Percentiles rank a stretch among this genome's conserved stretches.
These are phyloP conservation scores for Drosophila merina DNA, from an alignment of 2,888 invertebrate species.

Conservation along the genomic window DNA sequence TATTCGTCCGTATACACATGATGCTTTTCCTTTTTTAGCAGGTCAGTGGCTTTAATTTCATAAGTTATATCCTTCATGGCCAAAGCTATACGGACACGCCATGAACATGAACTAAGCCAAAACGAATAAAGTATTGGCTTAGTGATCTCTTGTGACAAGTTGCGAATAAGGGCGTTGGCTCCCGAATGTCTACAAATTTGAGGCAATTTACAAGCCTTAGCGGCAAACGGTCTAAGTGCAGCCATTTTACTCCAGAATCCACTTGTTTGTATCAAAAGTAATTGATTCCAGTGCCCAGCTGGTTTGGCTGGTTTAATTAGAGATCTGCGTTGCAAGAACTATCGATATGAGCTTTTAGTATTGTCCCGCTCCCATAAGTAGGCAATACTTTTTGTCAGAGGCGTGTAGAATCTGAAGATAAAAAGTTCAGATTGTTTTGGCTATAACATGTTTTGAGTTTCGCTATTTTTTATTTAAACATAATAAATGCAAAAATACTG, in stretches of 20 bases:
- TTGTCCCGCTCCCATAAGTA: conserved; percentile 13
- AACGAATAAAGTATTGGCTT: conserved; percentile 92
- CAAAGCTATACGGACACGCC: conserved; percentile 96
- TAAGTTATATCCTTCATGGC: conserved; percentile 97
- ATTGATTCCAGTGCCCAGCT: conserved; percentile 6
- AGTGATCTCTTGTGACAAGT: neutral
- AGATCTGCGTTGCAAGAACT: neutral
- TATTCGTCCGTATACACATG: conserved; percentile 93
- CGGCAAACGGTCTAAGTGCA: conserved; percentile 5
- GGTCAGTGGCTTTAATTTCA: conserved; percentile 92
- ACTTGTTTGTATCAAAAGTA: neutral
- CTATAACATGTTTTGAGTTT: no score
- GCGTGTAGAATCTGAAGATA: neutral
- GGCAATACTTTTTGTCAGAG: neutral
- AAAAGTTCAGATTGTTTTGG: neutral
- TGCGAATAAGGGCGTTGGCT: neutral
- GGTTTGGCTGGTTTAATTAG: conserved; percentile 12
- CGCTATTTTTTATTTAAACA: no score
- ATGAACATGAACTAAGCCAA: conserved; percentile 96
- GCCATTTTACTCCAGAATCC: neutral
- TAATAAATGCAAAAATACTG: conserved; percentile 50
- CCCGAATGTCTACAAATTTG: neutral
- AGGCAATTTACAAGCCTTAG: neutral
- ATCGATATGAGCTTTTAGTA: conserved; percentile 39
- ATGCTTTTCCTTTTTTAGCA: conserved; percentile 92